Base-by-base conservation (phyloP, 2,888 invertebrate genomes). In the Nesidiocoris tenuis region DNA sequence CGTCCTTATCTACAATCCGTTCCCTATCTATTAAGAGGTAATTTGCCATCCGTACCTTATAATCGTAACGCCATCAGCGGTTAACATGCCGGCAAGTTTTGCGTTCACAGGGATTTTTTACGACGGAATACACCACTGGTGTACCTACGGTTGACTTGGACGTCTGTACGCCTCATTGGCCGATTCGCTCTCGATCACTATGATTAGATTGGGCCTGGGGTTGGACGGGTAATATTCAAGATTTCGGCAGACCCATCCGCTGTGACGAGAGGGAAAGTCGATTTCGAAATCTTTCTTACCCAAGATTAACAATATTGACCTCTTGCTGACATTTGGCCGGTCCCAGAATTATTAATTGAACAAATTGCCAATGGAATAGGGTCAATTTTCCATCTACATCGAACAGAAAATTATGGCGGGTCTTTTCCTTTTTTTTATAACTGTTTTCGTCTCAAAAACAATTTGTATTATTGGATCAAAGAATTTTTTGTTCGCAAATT, bases 1-100 rank as follows among this genome's bases (percentile, higher is more conserved):
- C 39, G 12, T 39, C 12, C 39, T 12, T n/a, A 12, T 12, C 39
- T 12, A 12, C 12, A 39, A 12, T 7, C 39, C 55, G 39, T 39
- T 72, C 61, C 72, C 72, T 72, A n/a, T n/a, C n/a, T n/a, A 72
- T 72, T 61, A 72, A 72, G 61, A 61, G 61, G 72, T 39, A 63
- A 72, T 72, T 72, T 72, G 72, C 72, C 61, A 72, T 72, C 63
- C 61, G 61, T 72, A 61, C 72, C 61, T 61, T 61, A 54, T 72
- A 72, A 72, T 72, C 72, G 61, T 72, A 72, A 72, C 72, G 72
- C 72, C 72, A 72, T 72, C 72, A 70, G 70, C 24, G 59, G n/a
- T n/a, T n/a, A n/a, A n/a, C n/a, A 39, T 39, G 39, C 39, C 39
- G 3, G 39, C 39, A 39, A 39, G 39, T 3, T 39, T 39, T 39